A percentile compares a stretch with the other conserved stretches of the same genome.
Evolutionary conservation across 2,797 vertebrate genomes (phyloP).

Genomic region (Anas flavirostris): DNA sequence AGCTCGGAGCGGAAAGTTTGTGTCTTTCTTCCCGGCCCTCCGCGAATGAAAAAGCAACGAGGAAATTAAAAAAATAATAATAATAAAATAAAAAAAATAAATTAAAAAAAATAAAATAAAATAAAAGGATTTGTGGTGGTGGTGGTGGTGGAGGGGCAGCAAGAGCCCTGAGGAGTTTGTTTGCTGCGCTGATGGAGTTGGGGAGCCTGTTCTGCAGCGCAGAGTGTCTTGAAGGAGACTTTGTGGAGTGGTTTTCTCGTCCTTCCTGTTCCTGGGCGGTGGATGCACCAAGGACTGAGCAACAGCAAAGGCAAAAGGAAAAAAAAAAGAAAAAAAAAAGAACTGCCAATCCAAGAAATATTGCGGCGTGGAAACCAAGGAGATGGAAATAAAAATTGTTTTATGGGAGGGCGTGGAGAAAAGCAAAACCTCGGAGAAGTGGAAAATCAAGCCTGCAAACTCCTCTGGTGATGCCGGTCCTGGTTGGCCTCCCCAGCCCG

Average conservation of each 20-base stretch:
- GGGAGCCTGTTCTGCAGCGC: constrained; percentile 55
- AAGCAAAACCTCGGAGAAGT: not conserved
- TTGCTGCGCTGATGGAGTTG: constrained; percentile 31
- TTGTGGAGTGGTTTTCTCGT: constrained; percentile 45
- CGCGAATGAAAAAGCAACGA: not conserved
- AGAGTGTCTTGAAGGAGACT: constrained; percentile 51
- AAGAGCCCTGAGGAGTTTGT: constrained; percentile 48
- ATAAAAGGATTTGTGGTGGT: too few relatives aligned
- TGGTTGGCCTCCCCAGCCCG: constrained; percentile 36
- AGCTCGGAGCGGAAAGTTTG: constrained; percentile 70
- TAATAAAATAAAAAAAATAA: not conserved
- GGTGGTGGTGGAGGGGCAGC: not conserved
- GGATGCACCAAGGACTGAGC: constrained; percentile 53
- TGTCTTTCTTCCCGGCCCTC: not conserved
- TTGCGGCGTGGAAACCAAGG: constrained; percentile 49
- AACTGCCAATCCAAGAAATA: constrained; percentile 43
- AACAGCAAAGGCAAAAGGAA: constrained; percentile 34
- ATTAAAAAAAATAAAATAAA: too few relatives aligned
- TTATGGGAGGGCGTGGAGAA: constrained; percentile 38
- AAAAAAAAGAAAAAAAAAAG: not conserved
- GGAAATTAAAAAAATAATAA: not conserved
- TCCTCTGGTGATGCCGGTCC: constrained; percentile 44
- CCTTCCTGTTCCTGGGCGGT: constrained; percentile 57
- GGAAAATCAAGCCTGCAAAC: constrained; percentile 53
- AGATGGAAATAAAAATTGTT: constrained; percentile 6